Conservation (phyloP, 2,888 invertebrate species). For the Opisthograptis luteolata region DNA sequence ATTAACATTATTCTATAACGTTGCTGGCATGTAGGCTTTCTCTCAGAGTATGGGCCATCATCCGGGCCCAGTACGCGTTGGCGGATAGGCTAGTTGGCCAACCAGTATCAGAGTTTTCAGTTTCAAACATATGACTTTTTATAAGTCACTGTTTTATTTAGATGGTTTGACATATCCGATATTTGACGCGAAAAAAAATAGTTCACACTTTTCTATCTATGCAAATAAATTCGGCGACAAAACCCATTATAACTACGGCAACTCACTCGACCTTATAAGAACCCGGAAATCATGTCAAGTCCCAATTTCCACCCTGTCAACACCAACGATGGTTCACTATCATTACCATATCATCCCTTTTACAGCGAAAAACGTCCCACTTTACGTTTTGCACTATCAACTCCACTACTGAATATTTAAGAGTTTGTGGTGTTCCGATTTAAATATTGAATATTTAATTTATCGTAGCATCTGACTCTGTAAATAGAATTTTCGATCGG, state of each 20-base stretch:
- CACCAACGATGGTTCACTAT: conserved; percentile 39
- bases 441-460: conserved; percentile 57
- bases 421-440: conserved; percentile 51
- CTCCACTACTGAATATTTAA: conserved; percentile 55
- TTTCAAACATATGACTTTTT: too few species aligned
- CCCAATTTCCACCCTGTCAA: conserved; percentile 38
- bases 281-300: conserved; percentile 47
- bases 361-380: conserved; percentile 27
- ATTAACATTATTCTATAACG: too few species aligned
- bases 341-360: conserved; percentile 44
- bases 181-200: too few species aligned
- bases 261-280: conserved; percentile 16
- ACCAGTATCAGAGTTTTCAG: too few species aligned
- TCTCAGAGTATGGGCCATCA: too few species aligned
- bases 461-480: conserved; percentile 14
- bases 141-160: too few species aligned
- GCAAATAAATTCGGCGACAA: conserved; percentile 9
- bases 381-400: conserved; percentile 47
- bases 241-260: conserved; percentile 14
- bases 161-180: too few species aligned
- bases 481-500: conserved; percentile 26
- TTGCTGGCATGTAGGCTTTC: too few species aligned
- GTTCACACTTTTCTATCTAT: too few species aligned
- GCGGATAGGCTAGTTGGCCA: too few species aligned
- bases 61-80: too few species aligned